phyloP scores from a whole-genome alignment of 2,797 vertebrate species.

The Pogonophryne albipinna region DNA sequence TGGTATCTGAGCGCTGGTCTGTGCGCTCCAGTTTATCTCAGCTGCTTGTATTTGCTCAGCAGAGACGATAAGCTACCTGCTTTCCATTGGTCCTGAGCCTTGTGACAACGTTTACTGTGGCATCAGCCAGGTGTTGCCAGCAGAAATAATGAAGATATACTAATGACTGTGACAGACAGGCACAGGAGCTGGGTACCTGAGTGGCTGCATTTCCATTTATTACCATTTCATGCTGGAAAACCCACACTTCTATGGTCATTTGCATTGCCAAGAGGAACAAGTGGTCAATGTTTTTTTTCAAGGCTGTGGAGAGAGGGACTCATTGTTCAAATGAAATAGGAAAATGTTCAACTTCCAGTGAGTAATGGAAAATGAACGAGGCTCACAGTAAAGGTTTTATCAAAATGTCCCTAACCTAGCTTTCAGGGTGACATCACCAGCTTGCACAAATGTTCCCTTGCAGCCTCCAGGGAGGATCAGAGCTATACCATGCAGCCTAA shows the following conservation, averaged over 20 bases:
- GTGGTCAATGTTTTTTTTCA: constrained; percentile 70
- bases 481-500: constrained; percentile 49
- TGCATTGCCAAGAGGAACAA: constrained; percentile 74
- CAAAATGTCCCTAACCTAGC: constrained; percentile 45
- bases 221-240: constrained; percentile 63
- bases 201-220: constrained; percentile 72
- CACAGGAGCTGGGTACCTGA: constrained; percentile 38
- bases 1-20: constrained; percentile 61
- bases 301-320: constrained; percentile 63
- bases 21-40: constrained; percentile 57
- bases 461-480: constrained; percentile 41
- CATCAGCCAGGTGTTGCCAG: constrained; percentile 47
- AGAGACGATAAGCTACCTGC: constrained; percentile 62
- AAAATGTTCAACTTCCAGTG: constrained; percentile 67
- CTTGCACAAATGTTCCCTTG: constrained; percentile 41
- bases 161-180: constrained; percentile 30
- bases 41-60: constrained; percentile 63
- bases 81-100: constrained; percentile 48
- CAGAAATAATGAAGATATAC: constrained; percentile 37
- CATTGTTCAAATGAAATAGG: constrained; percentile 56
- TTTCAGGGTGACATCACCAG: constrained; percentile 39
- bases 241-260: constrained; percentile 56
- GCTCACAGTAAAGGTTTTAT: constrained; percentile 52
- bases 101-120: constrained; percentile 38
- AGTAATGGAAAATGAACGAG: constrained; percentile 71